Percentiles rank a stretch among this genome's conserved stretches.
Evolutionary conservation across 2,797 vertebrate genomes (phyloP).

Genomic region (Tokudaia tokunoshimensis): DNA sequence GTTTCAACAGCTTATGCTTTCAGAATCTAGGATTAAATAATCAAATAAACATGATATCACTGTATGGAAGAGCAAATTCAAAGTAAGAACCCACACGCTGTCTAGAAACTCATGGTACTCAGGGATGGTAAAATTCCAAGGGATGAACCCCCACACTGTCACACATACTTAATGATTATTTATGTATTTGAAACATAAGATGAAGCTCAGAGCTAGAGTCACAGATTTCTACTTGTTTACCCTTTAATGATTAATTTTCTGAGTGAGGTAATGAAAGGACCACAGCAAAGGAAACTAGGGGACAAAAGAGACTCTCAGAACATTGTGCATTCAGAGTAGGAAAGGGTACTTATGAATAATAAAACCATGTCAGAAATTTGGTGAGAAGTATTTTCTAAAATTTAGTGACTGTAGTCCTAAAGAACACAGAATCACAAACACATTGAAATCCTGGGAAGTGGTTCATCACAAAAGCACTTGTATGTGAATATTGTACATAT

Average conservation of each 20-base stretch:
- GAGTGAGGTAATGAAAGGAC: neutral
- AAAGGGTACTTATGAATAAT: neutral
- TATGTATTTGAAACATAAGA: neutral
- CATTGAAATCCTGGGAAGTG: neutral
- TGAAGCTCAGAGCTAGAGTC: neutral
- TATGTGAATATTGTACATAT: neutral
- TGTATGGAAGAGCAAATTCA: conserved; percentile 21
- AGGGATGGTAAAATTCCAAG: neutral
- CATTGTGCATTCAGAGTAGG: neutral
- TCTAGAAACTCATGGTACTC: neutral
- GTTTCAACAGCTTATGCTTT: neutral
- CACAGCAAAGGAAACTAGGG: neutral
- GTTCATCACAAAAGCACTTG: neutral
- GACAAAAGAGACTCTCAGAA: neutral
- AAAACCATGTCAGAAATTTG: neutral
- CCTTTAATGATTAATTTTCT: neutral
- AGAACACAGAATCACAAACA: neutral
- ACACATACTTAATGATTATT: neutral
- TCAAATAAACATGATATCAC: conserved; percentile 57
- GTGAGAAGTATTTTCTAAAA: conserved; percentile 4
- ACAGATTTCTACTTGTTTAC: neutral
- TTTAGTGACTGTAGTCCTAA: neutral
- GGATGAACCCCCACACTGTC: neutral
- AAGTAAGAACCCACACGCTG: neutral
- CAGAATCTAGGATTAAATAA: conserved; percentile 63